Conservation (phyloP, 2,113 vertebrate genomes). For the Lagenorhynchus albirostris region DNA sequence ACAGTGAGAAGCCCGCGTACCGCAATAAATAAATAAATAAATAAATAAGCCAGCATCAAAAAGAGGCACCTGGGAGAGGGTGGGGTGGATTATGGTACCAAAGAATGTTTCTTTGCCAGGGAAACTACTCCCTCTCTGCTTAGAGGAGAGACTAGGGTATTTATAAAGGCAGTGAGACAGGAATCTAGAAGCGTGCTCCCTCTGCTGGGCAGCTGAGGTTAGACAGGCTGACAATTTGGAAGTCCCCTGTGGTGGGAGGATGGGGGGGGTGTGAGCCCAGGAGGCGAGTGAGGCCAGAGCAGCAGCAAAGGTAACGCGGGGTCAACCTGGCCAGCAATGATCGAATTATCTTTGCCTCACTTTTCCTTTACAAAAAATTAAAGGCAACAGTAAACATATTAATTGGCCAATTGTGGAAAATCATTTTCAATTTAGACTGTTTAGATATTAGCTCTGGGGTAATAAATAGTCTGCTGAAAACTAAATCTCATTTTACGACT, state of each 20-base stretch:
- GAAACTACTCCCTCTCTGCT: not conserved
- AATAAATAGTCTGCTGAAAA: slow-evolving; percentile 57
- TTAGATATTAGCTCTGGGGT: slow-evolving; percentile 64
- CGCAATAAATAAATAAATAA: not conserved
- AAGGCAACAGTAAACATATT: slow-evolving; percentile 70
- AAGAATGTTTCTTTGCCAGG: not conserved
- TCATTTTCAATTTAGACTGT: slow-evolving; percentile 70
- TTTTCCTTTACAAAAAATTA: slow-evolving; percentile 33
- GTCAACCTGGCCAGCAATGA: not conserved
- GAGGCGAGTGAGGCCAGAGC: rapidly evolving
- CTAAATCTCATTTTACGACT: slow-evolving; percentile 67
- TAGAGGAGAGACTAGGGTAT: rapidly evolving
- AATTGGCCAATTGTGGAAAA: slow-evolving; percentile 73
- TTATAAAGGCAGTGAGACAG: not conserved
- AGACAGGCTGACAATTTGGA: not conserved
- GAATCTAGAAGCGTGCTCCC: not conserved
- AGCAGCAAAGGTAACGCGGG: not conserved
- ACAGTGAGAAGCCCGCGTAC: too few relatives aligned
- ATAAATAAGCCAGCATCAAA: not conserved
- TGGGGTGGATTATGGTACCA: not conserved
- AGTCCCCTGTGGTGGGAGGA: rapidly evolving
- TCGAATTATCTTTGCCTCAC: not conserved
- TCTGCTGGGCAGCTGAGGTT: not conserved
- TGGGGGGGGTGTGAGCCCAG: rapidly evolving
- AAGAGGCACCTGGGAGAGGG: not conserved